Base-by-base conservation (phyloP, 2,888 invertebrate genomes). In the Sussaba pulchella region DNA sequence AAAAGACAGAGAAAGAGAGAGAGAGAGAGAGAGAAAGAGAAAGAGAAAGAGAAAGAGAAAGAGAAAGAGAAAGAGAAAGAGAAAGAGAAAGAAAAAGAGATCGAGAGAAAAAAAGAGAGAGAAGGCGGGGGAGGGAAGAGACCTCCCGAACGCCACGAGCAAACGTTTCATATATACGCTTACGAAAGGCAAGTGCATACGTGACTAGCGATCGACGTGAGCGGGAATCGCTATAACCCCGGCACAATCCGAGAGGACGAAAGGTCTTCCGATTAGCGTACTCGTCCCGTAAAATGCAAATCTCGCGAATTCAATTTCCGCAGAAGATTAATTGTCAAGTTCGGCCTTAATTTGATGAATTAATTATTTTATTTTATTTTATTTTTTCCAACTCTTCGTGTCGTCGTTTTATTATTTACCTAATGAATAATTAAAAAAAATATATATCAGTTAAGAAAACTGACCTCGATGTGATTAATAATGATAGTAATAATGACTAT, bases 121-220 rank as follows among this genome's bases (percentile, higher is more conserved):
- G 17, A 61, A 10, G 19, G 61, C 4, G 31, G 43, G 45, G 45
- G 47, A 66, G 31, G 6, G 31, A 31, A 31, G 2, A 31, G 6
- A 6, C 31, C 6, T 31, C 31, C 31, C 31, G 31, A 6, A 31
- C 6, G 31, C 31, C 31, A 31, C 31, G 31, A 31, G 31, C 31
- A 6, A 31, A 31, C 31, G 31, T 31, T 6, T 31, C 31, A 52
- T 52, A 31, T 36, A 31, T 45, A 61, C 45, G 57, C 26, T 43
- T 47, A 59, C 9, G 47, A 72, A 66, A 14, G 50, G 45, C 39
- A 47, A 59, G 67, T 80, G 80, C 61, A 76, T 71, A 80, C 80
- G 80, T 76, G 75, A 80, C 75, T 45, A 76, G 61, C 80, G 71
- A 52, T 57, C 54, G 54, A 41, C 52, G 41, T 17, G 41, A 24